Percentiles rank a stretch among this genome's conserved stretches.
Evolutionary conservation across 2,888 invertebrate species (phyloP).

Genomic region (Machimus rusticus): DNA sequence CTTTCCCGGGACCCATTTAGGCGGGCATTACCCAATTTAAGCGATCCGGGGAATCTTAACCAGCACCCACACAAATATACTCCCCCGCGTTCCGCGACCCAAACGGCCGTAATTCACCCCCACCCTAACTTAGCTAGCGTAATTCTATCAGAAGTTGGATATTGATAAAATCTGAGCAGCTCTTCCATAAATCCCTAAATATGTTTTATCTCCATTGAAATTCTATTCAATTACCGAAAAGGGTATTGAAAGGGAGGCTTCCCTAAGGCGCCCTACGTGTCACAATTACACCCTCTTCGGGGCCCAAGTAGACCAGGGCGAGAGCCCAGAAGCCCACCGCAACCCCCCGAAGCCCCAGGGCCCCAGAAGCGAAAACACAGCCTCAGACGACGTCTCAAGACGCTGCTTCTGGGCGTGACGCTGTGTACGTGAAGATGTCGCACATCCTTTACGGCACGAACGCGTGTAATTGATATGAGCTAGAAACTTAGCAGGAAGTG

Average conservation of each 20-base stretch:
- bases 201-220: slow-evolving; percentile 34
- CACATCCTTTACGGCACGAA: background rate
- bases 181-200: slow-evolving; percentile 22
- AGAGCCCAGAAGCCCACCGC: background rate
- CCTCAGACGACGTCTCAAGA: background rate
- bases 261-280: slow-evolving; percentile 18
- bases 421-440: background rate
- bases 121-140: background rate
- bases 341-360: background rate
- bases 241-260: slow-evolving; percentile 19
- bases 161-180: slow-evolving; percentile 33
- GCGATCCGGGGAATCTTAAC: background rate
- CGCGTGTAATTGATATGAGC: slow-evolving; percentile 25
- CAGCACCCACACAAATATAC: background rate
- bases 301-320: background rate
- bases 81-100: background rate
- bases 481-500: slow-evolving; percentile 19
- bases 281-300: slow-evolving; percentile 25
- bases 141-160: slow-evolving; percentile 12
- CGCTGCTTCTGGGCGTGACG: background rate
- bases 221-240: slow-evolving; percentile 31
- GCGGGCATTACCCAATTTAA: background rate
- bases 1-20: background rate
- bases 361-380: background rate
- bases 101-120: slow-evolving; percentile 7